A percentile compares a stretch with the other conserved stretches of the same genome.
phyloP scores from a whole-genome alignment of 2,888 invertebrate species.

The Pristionchus japonicus region DNA sequence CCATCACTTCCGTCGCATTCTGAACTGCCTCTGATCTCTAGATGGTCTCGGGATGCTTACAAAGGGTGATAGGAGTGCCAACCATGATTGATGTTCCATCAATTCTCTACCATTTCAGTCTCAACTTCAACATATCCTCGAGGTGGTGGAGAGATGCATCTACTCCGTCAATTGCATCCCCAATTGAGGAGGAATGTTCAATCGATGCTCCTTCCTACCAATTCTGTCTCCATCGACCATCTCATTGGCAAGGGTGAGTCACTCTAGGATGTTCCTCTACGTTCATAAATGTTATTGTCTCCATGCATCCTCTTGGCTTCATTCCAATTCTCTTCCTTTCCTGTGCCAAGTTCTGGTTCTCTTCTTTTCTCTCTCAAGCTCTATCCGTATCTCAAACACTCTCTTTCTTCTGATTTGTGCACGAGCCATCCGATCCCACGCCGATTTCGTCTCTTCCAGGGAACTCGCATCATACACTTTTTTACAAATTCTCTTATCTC shows the following conservation, averaged over 20 bases:
- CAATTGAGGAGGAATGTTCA: neutral
- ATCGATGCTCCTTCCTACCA: conserved; percentile 1
- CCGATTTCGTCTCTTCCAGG: neutral
- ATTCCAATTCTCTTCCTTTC: neutral
- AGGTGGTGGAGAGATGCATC: neutral
- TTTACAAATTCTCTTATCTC: neutral
- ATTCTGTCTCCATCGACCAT: conserved; percentile 38
- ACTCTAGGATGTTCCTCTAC: too few species aligned
- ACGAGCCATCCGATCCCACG: neutral
- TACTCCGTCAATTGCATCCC: conserved; percentile 31
- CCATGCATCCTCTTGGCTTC: neutral
- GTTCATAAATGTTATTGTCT: too few species aligned
- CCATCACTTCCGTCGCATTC: neutral
- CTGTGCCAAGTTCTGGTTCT: neutral
- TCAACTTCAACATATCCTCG: conserved; percentile 29
- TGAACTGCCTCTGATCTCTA: neutral
- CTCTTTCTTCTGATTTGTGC: conserved; percentile 10
- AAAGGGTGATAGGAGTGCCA: neutral
- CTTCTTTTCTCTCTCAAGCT: neutral
- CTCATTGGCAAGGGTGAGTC: conserved; percentile 39
- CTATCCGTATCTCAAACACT: conserved; percentile 3
- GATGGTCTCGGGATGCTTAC: neutral
- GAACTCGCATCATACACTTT: neutral
- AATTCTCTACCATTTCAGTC: neutral
- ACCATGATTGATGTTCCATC: neutral